Conservation (phyloP, 2,113 vertebrate species). For the Thamnaconus septentrionalis region DNA sequence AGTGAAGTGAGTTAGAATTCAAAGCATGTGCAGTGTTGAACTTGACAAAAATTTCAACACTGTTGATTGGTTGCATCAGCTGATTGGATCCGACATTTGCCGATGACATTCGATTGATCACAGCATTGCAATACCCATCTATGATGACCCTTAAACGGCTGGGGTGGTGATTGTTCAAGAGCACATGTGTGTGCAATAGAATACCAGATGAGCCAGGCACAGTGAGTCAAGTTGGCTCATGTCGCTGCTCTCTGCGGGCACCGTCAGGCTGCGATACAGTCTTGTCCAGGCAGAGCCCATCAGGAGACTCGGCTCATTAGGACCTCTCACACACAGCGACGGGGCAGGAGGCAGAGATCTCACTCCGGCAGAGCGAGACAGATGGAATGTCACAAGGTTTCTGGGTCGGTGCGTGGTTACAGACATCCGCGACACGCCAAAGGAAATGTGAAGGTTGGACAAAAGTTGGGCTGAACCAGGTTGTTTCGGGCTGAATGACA, state of each 20-base stretch:
- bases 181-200: slow-evolving; percentile 22
- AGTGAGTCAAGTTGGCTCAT: slow-evolving; percentile 18
- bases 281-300: slow-evolving; percentile 51
- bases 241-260: slow-evolving; percentile 37
- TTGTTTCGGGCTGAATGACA: background rate
- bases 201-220: slow-evolving; percentile 11
- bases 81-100: no score
- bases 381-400: slow-evolving; percentile 60
- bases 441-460: background rate
- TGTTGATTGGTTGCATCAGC: no score
- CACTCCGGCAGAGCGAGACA: slow-evolving; percentile 62
- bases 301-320: slow-evolving; percentile 60
- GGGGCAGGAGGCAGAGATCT: slow-evolving; percentile 63
- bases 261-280: slow-evolving; percentile 38
- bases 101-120: no score
- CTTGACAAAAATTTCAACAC: no score
- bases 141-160: no score
- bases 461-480: background rate
- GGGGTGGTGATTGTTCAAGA: no score
- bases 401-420: slow-evolving; percentile 16
- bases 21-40: no score
- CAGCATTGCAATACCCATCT: no score
- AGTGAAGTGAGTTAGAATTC: no score
- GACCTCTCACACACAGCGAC: slow-evolving; percentile 41
- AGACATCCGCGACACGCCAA: no score